Percentiles rank a stretch among this genome's conserved stretches.
These are phyloP conservation scores for Orycteropus afer DNA, from an alignment of 2,113 vertebrate species.

Conservation along the genomic window DNA sequence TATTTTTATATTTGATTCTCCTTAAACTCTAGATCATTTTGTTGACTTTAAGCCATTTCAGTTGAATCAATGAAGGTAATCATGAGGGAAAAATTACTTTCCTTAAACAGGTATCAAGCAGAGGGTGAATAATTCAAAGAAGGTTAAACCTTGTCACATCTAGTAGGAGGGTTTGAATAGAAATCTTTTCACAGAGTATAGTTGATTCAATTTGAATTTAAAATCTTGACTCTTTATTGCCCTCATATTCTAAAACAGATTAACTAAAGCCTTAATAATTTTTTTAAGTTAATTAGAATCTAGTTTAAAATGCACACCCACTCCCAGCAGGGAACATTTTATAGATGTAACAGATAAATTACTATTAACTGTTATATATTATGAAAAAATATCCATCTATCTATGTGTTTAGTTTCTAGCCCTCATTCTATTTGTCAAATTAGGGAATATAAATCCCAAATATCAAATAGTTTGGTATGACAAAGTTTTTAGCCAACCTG, in stretches of 20 bases:
- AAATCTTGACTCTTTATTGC: conserved; percentile 72
- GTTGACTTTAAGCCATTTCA: background rate
- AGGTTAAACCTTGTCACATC: conserved; percentile 53
- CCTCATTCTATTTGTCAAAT: background rate
- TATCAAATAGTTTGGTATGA: background rate
- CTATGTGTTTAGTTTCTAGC: background rate
- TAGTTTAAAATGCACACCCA: conserved; percentile 34
- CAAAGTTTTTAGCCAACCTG: background rate
- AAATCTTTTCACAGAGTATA: conserved; percentile 49
- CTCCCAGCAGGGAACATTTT: conserved; percentile 1
- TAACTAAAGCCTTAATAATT: conserved; percentile 58
- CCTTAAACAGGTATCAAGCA: conserved; percentile 17
- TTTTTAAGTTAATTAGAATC: conserved; percentile 63
- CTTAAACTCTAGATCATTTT: background rate
- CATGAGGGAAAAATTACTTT: background rate
- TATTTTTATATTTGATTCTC: background rate
- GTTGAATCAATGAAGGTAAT: conserved; percentile 1
- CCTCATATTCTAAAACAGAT: conserved; percentile 50
- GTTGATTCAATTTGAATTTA: conserved; percentile 74
- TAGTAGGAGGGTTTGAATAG: conserved; percentile 48
- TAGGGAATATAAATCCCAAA: background rate
- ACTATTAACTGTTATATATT: conserved; percentile 40
- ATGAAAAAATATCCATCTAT: background rate
- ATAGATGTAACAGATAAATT: conserved; percentile 32
- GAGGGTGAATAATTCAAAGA: conserved; percentile 52